These are phyloP conservation scores for Pachydiplax longipennis DNA, from an alignment of 2,888 invertebrate species.

Conservation along the genomic window DNA sequence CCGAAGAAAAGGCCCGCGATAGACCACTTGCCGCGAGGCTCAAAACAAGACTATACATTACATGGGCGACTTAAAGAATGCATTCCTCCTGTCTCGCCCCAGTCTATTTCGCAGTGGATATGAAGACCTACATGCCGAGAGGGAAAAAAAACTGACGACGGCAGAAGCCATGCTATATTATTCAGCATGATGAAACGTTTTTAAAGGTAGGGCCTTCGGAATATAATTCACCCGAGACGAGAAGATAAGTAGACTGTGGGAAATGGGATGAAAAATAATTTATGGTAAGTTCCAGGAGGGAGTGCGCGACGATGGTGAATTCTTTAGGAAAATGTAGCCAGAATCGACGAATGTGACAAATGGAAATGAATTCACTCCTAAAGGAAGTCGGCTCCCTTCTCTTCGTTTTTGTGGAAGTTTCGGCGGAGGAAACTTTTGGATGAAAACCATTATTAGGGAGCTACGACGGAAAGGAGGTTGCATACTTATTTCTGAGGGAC, in stretches of 20 bases:
- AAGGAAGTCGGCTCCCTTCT: background rate
- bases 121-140: background rate
- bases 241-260: conserved; percentile 18
- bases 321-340: background rate
- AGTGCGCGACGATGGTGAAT: background rate
- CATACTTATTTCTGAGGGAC: background rate
- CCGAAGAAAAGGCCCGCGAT: background rate
- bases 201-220: conserved; percentile 6
- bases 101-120: background rate
- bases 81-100: background rate
- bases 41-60: too few relatives aligned
- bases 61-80: background rate
- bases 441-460: background rate
- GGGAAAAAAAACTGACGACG: background rate
- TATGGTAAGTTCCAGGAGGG: background rate
- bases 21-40: too few relatives aligned
- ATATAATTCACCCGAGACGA: conserved; percentile 3
- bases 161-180: background rate
- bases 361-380: background rate
- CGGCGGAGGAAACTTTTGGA: background rate
- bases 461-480: background rate
- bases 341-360: background rate
- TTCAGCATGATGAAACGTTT: background rate
- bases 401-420: background rate
- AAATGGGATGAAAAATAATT: background rate